Percentiles rank a stretch among this genome's conserved stretches.
Evolutionary conservation across 2,888 invertebrate species (phyloP).

Genomic region (Laspeyria flexula): DNA sequence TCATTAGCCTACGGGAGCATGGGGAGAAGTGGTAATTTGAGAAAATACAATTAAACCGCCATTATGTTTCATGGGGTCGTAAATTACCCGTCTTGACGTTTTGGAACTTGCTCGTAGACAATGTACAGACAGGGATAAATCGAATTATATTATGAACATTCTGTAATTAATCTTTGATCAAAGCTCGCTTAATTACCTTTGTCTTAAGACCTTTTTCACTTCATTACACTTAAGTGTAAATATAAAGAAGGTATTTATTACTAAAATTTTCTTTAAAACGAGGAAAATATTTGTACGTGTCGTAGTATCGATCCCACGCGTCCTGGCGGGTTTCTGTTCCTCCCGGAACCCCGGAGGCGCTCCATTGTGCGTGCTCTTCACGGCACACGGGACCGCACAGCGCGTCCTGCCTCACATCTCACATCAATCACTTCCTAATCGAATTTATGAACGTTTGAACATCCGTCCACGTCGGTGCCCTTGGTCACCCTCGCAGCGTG

Average conservation of each 20-base stretch:
- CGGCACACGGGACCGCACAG: slow-evolving; percentile 49
- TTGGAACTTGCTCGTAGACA: background rate
- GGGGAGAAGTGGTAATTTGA: slow-evolving; percentile 11
- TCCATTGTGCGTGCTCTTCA: slow-evolving; percentile 39
- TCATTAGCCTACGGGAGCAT: background rate
- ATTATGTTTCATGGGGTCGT: slow-evolving; percentile 55
- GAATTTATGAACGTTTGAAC: slow-evolving; percentile 69
- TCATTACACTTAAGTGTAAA: background rate
- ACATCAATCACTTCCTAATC: slow-evolving; percentile 75
- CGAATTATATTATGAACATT: background rate
- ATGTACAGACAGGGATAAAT: background rate
- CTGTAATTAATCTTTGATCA: background rate
- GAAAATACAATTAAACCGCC: slow-evolving; percentile 39
- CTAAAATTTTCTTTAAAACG: background rate
- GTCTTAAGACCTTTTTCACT: background rate
- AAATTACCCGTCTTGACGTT: slow-evolving; percentile 46
- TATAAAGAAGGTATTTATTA: background rate
- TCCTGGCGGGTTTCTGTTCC: slow-evolving; percentile 7
- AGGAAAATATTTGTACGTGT: background rate
- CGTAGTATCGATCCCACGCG: slow-evolving; percentile 3
- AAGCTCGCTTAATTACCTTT: too few relatives aligned
- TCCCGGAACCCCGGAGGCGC: slow-evolving; percentile 17
- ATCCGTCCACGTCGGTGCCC: slow-evolving; percentile 41
- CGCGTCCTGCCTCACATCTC: slow-evolving; percentile 50
- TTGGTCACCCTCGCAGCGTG: slow-evolving; percentile 16